Conservation (phyloP, 2,888 invertebrate species). For the Hermaeophaga mercurialis region DNA sequence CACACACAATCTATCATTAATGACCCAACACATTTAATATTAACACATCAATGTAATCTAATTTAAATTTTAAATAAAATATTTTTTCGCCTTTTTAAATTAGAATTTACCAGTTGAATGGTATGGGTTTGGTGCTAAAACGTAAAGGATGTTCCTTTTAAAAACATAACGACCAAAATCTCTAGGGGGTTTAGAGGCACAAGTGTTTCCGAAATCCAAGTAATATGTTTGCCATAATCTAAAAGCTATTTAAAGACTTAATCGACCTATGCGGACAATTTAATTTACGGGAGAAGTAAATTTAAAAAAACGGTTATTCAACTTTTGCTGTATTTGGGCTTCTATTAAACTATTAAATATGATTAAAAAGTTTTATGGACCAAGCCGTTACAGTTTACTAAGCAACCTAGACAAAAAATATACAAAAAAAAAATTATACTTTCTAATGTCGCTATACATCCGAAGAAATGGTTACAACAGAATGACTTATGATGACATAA, state of each 20-base stretch:
- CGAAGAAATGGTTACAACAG: not conserved
- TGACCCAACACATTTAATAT: no score
- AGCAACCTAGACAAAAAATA: slow-evolving; percentile 11
- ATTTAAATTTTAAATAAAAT: no score
- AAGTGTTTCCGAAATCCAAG: slow-evolving; percentile 13
- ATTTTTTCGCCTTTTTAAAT: no score
- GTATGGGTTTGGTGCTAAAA: not conserved
- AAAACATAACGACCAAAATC: not conserved
- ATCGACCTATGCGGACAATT: not conserved
- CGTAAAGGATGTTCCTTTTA: not conserved
- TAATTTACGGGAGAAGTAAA: slow-evolving; percentile 5
- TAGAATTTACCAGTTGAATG: no score
- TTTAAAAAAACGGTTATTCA: slow-evolving; percentile 2
- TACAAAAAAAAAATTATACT: slow-evolving; percentile 12
- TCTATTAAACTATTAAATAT: not conserved
- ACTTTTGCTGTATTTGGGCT: not conserved
- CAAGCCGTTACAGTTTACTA: slow-evolving; percentile 11
- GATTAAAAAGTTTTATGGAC: no score
- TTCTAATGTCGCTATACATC: slow-evolving; percentile 6
- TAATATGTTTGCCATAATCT: slow-evolving; percentile 14
- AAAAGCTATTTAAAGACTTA: slow-evolving; percentile 10
- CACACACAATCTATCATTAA: no score
- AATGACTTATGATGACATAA: no score
- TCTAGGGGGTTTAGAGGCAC: not conserved
- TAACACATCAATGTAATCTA: no score